Conservation (phyloP, 2,888 invertebrate species). For the Sarcophaga rosellei region DNA sequence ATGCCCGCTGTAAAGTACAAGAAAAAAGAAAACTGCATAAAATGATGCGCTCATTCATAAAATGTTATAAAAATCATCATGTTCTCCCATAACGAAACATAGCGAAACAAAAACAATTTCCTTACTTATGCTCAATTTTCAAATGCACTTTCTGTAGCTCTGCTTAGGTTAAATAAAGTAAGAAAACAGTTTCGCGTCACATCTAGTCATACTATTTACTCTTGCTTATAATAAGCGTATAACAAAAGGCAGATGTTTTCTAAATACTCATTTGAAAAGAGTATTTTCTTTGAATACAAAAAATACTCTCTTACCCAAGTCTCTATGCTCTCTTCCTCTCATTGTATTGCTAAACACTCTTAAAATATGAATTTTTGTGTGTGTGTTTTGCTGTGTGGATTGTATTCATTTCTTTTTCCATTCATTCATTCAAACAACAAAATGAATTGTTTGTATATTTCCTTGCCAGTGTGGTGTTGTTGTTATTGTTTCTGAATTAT, state of each 20-base stretch:
- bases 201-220: constrained; percentile 24
- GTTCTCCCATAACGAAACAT: background rate
- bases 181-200: background rate
- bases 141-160: constrained; percentile 32
- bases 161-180: background rate
- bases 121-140: constrained; percentile 25
- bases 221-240: background rate
- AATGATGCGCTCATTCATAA: constrained; percentile 66
- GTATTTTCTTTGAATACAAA: background rate
- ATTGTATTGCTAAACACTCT: background rate
- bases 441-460: constrained; percentile 55
- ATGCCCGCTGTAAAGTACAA: background rate
- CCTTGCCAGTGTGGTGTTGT: background rate
- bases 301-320: constrained; percentile 23
- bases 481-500: constrained; percentile 10
- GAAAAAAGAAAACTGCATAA: constrained; percentile 51
- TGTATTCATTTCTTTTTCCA: constrained; percentile 59
- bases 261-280: constrained; percentile 25
- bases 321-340: background rate
- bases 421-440: constrained; percentile 13
- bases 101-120: background rate
- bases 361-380: constrained; percentile 20
- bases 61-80: constrained; percentile 40
- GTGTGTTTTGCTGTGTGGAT: constrained; percentile 64
- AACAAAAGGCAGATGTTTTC: constrained; percentile 62